Conservation (phyloP, 2,113 vertebrate genomes). For the Catharus minimus region DNA sequence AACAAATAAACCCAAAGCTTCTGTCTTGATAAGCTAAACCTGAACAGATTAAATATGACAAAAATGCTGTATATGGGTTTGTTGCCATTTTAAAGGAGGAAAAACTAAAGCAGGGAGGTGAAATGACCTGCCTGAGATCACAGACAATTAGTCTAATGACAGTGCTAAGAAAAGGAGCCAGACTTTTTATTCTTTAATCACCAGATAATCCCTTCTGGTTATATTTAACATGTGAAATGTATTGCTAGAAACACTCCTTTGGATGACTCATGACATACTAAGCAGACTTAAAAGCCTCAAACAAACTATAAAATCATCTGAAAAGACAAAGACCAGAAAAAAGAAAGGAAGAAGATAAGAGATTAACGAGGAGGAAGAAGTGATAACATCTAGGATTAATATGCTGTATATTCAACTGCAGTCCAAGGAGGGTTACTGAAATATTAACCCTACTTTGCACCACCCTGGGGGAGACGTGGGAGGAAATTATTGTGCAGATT, state of each 20-base stretch:
- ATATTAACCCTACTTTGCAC: conserved; percentile 47
- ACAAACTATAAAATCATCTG: conserved; percentile 59
- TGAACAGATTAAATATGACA: conserved; percentile 13
- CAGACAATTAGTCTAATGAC: conserved; percentile 60
- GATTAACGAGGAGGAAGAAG: conserved; percentile 41
- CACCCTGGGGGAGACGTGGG: neutral
- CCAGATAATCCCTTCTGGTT: conserved; percentile 64
- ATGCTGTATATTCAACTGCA: conserved; percentile 4
- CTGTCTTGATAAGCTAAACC: neutral
- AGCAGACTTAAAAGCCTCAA: conserved; percentile 60
- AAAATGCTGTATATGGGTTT: neutral
- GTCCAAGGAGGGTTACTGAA: neutral
- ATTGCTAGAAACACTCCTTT: conserved; percentile 65
- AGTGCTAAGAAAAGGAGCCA: conserved; percentile 49
- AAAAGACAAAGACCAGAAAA: conserved; percentile 66
- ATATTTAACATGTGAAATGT: conserved; percentile 63
- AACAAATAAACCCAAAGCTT: neutral
- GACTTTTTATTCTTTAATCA: conserved; percentile 67
- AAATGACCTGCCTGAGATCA: conserved; percentile 55
- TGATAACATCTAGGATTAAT: conserved; percentile 57
- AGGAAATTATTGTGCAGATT: neutral
- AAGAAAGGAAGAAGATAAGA: conserved; percentile 65
- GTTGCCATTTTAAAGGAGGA: conserved; percentile 32
- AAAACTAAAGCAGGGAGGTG: conserved; percentile 48
- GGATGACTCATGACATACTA: conserved; percentile 60